Conservation (phyloP, 2,797 vertebrate species). For the Falco berigora region DNA sequence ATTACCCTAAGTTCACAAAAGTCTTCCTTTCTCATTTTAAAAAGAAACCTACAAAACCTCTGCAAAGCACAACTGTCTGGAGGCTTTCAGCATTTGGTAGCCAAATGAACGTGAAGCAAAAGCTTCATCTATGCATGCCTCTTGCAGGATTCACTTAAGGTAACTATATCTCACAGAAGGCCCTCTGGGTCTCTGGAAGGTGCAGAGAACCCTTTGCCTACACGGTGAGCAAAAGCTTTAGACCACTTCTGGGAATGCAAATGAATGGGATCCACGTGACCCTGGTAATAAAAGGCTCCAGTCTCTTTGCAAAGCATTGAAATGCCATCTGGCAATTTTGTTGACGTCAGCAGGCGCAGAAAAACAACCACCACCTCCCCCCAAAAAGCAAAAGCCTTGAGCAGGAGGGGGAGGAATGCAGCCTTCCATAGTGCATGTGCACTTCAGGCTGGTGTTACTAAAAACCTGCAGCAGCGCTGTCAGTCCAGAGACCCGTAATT, state of each 20-base stretch:
- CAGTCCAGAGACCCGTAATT: not conserved
- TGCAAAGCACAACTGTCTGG: not conserved
- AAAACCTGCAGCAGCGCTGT: not conserved
- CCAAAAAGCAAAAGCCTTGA: slow-evolving; percentile 40
- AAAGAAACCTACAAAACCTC: not conserved
- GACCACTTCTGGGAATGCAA: slow-evolving; percentile 71
- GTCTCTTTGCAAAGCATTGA: slow-evolving; percentile 69
- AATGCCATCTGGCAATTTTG: slow-evolving; percentile 76
- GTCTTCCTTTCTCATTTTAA: not conserved
- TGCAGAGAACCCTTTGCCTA: slow-evolving; percentile 24
- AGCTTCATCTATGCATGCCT: not conserved
- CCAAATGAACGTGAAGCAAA: not conserved
- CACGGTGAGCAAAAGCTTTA: slow-evolving; percentile 50
- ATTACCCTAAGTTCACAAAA: not conserved
- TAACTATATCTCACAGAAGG: slow-evolving; percentile 22
- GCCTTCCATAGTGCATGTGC: not conserved
- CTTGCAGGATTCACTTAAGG: slow-evolving; percentile 37
- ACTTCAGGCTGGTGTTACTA: not conserved
- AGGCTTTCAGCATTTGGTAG: not conserved
- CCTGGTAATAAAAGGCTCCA: slow-evolving; percentile 72
- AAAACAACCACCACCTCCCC: slow-evolving; percentile 67
- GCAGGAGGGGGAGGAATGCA: slow-evolving; percentile 5
- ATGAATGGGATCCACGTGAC: slow-evolving; percentile 61
- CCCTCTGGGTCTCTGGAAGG: slow-evolving; percentile 36
- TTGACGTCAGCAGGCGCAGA: slow-evolving; percentile 74